These are phyloP conservation scores for Parazoanthus darwini DNA, from an alignment of 92 coral and sea anemone species.

Conservation along the genomic window DNA sequence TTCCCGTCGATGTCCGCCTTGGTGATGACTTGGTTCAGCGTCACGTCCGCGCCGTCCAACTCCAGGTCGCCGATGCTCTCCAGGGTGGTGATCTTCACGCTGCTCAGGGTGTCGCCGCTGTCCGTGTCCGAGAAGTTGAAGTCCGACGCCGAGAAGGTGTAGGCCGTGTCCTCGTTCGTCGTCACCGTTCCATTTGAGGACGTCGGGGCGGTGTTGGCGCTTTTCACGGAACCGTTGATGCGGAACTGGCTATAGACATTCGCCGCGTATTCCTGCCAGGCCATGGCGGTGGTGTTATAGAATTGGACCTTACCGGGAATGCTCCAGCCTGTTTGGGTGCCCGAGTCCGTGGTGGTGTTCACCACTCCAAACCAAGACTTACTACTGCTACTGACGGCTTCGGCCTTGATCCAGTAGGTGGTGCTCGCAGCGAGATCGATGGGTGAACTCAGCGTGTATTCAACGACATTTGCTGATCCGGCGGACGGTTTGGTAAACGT, in stretches of 20 bases:
- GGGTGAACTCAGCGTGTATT: conserved; percentile 7
- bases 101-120: background rate
- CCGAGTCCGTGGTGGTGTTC: conserved; percentile 9
- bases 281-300: conserved; percentile 11
- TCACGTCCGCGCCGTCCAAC: background rate
- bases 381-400: background rate
- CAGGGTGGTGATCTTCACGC: background rate
- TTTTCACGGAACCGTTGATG: background rate
- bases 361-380: background rate
- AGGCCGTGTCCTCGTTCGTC: background rate
- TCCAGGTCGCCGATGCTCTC: background rate
- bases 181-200: background rate
- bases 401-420: conserved; percentile 6
- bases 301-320: conserved; percentile 1
- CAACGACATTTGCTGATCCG: conserved; percentile 1
- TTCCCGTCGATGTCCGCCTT: background rate
- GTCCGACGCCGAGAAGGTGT: background rate
- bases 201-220: background rate
- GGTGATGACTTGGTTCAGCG: background rate
- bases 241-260: background rate
- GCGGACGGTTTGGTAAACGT: conserved; percentile 7
- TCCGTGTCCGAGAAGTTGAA: background rate
- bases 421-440: conserved; percentile 13
- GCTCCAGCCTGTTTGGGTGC: conserved; percentile 17
- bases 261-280: conserved; percentile 2